Conservation (phyloP, 92 coral and sea anemone species). For the Palythoa heliodiscus region DNA sequence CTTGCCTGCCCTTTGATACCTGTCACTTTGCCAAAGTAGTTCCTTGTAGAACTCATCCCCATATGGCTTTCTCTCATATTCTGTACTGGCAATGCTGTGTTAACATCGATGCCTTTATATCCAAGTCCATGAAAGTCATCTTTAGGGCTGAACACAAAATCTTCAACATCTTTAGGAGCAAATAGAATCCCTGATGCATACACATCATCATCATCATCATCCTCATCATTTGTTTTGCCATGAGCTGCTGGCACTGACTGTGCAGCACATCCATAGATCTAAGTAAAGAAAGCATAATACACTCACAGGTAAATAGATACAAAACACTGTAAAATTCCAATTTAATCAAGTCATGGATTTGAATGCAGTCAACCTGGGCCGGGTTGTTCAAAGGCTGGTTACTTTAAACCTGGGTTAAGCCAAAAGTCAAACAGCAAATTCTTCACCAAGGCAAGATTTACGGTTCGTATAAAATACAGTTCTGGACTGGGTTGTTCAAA, state of each 20-base stretch:
- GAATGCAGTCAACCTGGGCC: no score
- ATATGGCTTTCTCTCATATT: constrained; percentile 46
- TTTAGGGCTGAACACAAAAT: constrained; percentile 72
- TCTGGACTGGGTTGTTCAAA: no score
- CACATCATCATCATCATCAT: constrained; percentile 77
- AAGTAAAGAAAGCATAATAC: neutral
- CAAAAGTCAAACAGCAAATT: no score
- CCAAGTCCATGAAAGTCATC: constrained; percentile 95
- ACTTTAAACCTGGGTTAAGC: no score
- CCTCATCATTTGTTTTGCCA: neutral
- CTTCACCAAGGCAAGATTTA: no score
- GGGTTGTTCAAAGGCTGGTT: no score
- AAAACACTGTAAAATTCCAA: no score
- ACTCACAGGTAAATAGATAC: neutral
- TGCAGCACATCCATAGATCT: constrained; percentile 90
- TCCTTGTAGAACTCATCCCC: constrained; percentile 53
- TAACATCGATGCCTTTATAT: constrained; percentile 84
- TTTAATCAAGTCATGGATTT: no score
- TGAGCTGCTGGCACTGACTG: constrained; percentile 47
- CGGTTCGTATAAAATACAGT: no score
- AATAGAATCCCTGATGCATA: constrained; percentile 93
- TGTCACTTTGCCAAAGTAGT: constrained; percentile 47
- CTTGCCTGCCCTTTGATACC: constrained; percentile 90
- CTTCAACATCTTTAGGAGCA: constrained; percentile 95
- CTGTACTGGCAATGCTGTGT: constrained; percentile 53